Conservation (phyloP, 2,113 vertebrate genomes). For the Noctilio leporinus region DNA sequence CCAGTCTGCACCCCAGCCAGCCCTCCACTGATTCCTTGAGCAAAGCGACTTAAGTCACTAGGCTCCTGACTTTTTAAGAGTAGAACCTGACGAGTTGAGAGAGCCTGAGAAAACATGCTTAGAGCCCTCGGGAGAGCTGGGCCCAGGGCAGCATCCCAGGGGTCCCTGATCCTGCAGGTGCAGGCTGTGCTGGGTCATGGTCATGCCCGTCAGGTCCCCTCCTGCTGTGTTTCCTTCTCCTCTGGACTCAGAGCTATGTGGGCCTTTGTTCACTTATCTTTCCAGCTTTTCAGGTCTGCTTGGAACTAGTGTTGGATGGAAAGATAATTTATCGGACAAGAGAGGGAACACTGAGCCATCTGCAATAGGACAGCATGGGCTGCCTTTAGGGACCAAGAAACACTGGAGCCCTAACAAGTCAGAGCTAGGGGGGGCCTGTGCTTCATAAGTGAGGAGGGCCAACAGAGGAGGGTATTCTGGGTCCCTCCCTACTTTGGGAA, state of each 20-base stretch:
- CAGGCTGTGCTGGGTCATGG: neutral
- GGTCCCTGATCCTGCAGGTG: neutral
- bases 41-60: neutral
- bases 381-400: neutral
- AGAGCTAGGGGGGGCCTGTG: neutral
- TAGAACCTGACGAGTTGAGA: neutral
- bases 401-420: neutral
- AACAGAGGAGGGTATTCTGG: neutral
- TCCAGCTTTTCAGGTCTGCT: neutral
- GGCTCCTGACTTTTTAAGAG: neutral
- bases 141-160: neutral
- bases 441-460: neutral
- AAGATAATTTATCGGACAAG: neutral
- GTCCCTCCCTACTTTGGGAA: neutral
- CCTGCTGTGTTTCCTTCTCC: neutral
- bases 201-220: neutral
- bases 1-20: neutral
- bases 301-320: neutral
- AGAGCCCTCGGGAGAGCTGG: fast-evolving
- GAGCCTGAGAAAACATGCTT: neutral
- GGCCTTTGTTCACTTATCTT: neutral
- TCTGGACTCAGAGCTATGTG: neutral
- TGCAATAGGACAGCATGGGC: neutral
- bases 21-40: neutral
- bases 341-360: neutral